Base-by-base conservation (phyloP, 1,140 invertebrate species). In the Paracyclopina nana region DNA sequence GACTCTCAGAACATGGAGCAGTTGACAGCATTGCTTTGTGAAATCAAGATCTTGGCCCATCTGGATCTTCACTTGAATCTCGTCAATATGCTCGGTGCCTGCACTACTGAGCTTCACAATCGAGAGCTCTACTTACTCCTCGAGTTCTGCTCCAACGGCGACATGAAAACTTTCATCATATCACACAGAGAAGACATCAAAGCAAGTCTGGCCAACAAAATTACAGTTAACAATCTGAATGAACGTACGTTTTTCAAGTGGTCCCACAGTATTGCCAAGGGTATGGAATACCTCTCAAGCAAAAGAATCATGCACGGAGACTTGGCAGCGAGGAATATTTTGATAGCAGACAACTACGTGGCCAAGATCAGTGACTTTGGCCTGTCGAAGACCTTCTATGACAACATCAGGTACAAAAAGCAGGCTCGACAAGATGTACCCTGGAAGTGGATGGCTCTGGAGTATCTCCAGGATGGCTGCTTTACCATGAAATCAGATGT, bases 291-390 rank as follows among this genome's bases (percentile, higher is more conserved):
- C 29, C 38, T 54, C 11, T 22, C 49, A 6, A 54, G 46, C 11
- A 27, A 63, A 63, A 55, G 79, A 75, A 76, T 85, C 0, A 60
- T 95, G 4, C 92, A 97, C 62, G 79, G 91, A n/a, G 91, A 97
- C 71, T 69, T 97, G 48, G 91, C 91, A 0, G 88, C 92, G 1
- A 73, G 94, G 62, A 97, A 97, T 68, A 80, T 96, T 50, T 68
- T 96, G n/a, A 69, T 97, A 1, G 77, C 83, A 1, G 84, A 92
- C 28, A 72, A 88, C 52, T 82, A 86, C 59, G 65, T 84, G 0
- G 79, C 84, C 0, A 96, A 96, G 64, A 94, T 97, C 55, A 92
- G 87, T 53, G 91, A 96, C 63, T 96, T 96, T 68, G 91, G 91
- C 14, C 64, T 97, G n/a, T 86, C 91, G 0, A 75, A 86, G 61